phyloP scores from a whole-genome alignment of 2,113 vertebrate species.

The Tupaia chinensis region DNA sequence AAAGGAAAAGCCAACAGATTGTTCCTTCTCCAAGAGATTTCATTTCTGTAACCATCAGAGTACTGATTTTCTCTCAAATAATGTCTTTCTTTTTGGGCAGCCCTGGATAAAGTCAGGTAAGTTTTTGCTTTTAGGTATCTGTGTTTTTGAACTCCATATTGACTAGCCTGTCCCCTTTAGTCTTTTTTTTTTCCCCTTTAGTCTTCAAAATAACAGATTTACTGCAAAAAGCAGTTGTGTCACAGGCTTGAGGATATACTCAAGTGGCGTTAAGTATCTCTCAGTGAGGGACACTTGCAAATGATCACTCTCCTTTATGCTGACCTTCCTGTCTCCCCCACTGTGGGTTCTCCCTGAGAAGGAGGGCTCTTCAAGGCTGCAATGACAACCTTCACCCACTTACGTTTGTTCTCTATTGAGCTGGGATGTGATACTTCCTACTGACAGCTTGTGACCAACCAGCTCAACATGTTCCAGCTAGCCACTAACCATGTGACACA shows the following conservation, averaged over 20 bases:
- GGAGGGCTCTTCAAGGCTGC: neutral
- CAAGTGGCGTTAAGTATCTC: neutral
- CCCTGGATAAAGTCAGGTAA: neutral
- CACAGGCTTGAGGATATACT: neutral
- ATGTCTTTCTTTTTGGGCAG: neutral
- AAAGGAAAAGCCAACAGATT: neutral
- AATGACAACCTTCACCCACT: neutral
- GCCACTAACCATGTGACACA: neutral
- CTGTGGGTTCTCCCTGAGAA: neutral
- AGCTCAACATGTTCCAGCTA: too few relatives aligned
- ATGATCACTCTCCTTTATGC: neutral
- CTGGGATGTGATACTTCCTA: neutral
- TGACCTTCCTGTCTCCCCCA: neutral
- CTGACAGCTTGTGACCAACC: neutral
- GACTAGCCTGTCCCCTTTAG: neutral
- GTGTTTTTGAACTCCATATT: neutral
- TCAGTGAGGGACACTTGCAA: neutral
- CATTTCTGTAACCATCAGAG: neutral
- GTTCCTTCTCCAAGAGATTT: neutral
- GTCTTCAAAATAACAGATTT: neutral
- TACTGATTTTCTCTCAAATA: neutral
- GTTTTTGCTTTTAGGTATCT: neutral
- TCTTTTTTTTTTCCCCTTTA: neutral
- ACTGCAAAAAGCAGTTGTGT: too few relatives aligned
- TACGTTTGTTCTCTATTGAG: neutral